Evolutionary conservation across 2,113 vertebrate genomes (phyloP).

Genomic region (Entosphenus tridentatus): DNA sequence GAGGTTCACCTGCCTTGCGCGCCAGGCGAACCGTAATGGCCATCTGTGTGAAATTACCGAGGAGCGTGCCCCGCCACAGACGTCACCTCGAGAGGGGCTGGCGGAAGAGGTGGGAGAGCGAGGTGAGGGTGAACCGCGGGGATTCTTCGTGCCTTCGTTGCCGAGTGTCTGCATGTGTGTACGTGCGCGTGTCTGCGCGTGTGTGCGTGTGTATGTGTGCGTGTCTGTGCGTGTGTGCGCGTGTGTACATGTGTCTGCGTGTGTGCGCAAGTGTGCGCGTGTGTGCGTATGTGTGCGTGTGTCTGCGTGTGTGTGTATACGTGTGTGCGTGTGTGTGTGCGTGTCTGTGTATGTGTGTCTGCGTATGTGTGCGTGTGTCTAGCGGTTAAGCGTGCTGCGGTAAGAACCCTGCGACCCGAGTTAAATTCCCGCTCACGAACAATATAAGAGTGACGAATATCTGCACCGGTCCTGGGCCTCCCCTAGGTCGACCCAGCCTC

Average conservation of each 20-base stretch:
- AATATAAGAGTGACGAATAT: too few relatives aligned
- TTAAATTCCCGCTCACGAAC: too few relatives aligned
- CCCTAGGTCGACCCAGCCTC: too few relatives aligned
- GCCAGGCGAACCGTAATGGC: too few relatives aligned
- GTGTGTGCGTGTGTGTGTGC: background rate
- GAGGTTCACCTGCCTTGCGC: too few relatives aligned
- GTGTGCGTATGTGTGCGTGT: background rate
- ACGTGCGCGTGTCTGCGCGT: background rate
- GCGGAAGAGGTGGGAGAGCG: background rate
- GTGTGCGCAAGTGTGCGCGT: background rate
- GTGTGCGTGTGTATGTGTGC: background rate
- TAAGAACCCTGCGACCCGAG: too few relatives aligned
- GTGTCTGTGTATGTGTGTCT: background rate
- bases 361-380: background rate
- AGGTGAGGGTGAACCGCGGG: background rate
- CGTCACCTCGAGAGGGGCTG: background rate
- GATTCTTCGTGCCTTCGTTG: background rate
- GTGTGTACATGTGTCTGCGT: background rate
- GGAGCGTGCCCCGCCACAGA: too few relatives aligned
- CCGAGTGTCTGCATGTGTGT: background rate
- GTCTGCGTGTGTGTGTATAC: background rate
- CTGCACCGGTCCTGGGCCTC: too few relatives aligned
- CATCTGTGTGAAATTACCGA: too few relatives aligned
- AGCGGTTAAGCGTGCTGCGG: too few relatives aligned
- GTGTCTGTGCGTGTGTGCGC: background rate